Evolutionary conservation across 2,797 vertebrate species (phyloP), one percentile per base, ranked within the genome.

Genomic region (Hylomyscus alleni): DNA sequence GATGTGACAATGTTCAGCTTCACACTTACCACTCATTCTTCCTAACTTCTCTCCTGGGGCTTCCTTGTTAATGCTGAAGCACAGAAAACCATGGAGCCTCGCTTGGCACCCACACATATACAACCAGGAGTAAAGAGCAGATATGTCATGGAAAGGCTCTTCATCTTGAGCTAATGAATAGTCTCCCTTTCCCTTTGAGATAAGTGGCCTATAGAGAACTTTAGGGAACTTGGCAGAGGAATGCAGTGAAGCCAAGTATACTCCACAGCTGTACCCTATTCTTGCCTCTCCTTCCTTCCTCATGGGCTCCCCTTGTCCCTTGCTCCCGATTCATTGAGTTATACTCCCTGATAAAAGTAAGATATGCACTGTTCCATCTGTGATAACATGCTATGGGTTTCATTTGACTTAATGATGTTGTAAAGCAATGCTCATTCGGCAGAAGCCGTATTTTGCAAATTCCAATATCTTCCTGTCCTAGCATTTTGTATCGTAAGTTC

Each of bases 211-310:
- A 15, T 65, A 44, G n/a, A 0, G 50, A 1, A n/a, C 78, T 73
- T 69, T 50, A 84, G 65, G 52, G 22, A 29, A 44, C n/a, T 54
- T n/a, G 77, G 78, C 40, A 44, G 31, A 40, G 40, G 60, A 14
- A 6, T 34, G 4, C 19, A 3, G 0, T 50, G 34, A 83, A 26
- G 37, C 31, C 58, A 7, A 24, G 72, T 58, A 29, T 65, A 10
- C 29, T 20, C 22, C 24, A 0, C 0, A 0, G 0, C 15, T 4
- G 2, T 1, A 24, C 8, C 26, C 29, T 44, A 0, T 2, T 1
- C 1, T 4, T 22, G 44, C 19, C 58, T 0, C 10, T 14, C 24
- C 17, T 22, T 52, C 67, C 13, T 29, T 87, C n/a, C 85, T 88
- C 22, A 6, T 37, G 31, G 22, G 19, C 13, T 37, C 12, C 50